Conservation (phyloP, 2,797 vertebrate species). For the Sebastes iracundus region DNA sequence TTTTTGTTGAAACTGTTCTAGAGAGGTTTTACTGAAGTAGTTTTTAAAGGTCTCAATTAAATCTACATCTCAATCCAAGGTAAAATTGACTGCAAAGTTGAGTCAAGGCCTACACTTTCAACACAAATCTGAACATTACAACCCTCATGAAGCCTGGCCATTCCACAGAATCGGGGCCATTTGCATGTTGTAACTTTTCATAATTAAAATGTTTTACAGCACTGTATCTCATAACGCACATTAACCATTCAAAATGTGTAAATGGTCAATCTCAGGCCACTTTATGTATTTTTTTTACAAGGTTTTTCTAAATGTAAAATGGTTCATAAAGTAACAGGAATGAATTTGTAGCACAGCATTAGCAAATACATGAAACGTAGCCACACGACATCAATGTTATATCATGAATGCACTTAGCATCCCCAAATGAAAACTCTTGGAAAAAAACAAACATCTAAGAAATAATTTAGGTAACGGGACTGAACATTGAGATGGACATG, state of each 20-base stretch:
- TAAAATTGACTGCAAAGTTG: too few relatives aligned
- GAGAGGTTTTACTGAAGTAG: neutral
- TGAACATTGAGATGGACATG: neutral
- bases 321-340: neutral
- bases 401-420: too few relatives aligned
- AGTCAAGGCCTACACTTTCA: neutral
- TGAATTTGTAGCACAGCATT: neutral
- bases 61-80: too few relatives aligned
- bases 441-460: too few relatives aligned
- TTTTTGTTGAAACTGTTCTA: neutral
- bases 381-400: too few relatives aligned
- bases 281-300: neutral
- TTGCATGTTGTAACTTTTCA: neutral
- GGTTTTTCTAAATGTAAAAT: neutral
- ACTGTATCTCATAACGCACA: neutral
- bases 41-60: too few relatives aligned
- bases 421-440: too few relatives aligned
- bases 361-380: neutral
- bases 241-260: neutral
- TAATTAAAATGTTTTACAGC: neutral
- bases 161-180: neutral
- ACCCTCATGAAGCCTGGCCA: neutral
- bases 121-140: neutral
- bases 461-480: too few relatives aligned
- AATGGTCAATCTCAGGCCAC: neutral